phyloP scores from a whole-genome alignment of 2,888 invertebrate genomes.

The Ptilodon capucinus region DNA sequence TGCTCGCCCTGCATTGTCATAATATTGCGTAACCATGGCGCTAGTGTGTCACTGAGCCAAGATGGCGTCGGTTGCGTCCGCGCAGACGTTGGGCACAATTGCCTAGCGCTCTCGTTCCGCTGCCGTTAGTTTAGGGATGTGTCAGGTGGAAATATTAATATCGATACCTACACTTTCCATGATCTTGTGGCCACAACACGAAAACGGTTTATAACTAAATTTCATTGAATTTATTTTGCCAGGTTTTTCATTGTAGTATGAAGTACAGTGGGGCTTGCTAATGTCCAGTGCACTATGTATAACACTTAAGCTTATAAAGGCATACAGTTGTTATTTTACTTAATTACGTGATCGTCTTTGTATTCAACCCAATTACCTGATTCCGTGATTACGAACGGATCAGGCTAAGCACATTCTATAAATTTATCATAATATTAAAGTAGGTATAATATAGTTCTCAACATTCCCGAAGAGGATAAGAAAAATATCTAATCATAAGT shows the following conservation, averaged over 20 bases:
- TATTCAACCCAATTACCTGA: background rate
- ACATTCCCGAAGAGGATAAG: background rate
- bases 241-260: too few relatives aligned
- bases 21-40: background rate
- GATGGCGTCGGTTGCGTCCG: background rate
- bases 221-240: too few relatives aligned
- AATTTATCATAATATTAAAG: background rate
- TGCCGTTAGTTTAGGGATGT: background rate
- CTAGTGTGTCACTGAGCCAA: background rate
- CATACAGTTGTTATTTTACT: too few relatives aligned
- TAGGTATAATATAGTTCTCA: background rate
- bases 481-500: background rate
- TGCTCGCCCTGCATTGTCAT: background rate
- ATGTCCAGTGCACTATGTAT: too few relatives aligned
- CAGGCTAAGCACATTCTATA: background rate
- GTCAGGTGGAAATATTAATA: background rate
- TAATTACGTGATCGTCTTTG: too few relatives aligned
- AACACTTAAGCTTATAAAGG: too few relatives aligned
- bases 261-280: too few relatives aligned
- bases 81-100: constrained; percentile 3
- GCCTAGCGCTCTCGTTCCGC: constrained; percentile 20
- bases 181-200: too few relatives aligned
- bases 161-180: background rate
- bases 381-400: background rate
- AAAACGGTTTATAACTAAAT: too few relatives aligned